Conservation (phyloP, 2,797 vertebrate species). For the Phoxinus dragarum region DNA sequence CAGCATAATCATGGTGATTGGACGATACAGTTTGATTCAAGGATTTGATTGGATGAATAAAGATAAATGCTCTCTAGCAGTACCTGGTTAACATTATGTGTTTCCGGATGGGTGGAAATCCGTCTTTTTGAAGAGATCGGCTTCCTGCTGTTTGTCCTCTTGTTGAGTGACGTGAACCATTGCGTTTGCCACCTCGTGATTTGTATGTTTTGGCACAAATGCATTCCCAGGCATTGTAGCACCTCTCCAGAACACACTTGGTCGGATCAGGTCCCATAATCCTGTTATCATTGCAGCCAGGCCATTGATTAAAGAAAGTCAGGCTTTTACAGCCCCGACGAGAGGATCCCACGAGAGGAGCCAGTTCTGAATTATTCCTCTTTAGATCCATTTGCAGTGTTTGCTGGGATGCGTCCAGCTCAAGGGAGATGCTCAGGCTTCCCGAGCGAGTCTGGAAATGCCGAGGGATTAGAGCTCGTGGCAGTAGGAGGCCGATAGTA, state of each 20-base stretch:
- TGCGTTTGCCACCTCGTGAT: neutral
- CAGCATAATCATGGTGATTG: conserved; percentile 33
- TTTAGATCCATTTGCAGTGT: conserved; percentile 12
- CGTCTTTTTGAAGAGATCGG: neutral
- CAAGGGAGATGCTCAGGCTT: conserved; percentile 25
- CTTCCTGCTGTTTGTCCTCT: conserved; percentile 8
- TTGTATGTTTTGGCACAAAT: neutral
- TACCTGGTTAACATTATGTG: neutral
- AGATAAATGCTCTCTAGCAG: neutral
- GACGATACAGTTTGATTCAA: conserved; percentile 1
- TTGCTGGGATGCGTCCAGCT: conserved; percentile 6
- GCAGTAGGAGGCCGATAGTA: conserved; percentile 45
- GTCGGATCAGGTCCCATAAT: conserved; percentile 6
- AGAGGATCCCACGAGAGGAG: neutral
- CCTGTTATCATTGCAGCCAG: conserved; percentile 19
- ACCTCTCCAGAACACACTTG: neutral
- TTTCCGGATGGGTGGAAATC: neutral
- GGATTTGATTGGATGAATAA: conserved; percentile 47
- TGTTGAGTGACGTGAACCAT: neutral
- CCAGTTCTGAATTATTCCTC: conserved; percentile 8
- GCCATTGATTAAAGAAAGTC: conserved; percentile 23
- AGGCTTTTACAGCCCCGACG: conserved; percentile 12
- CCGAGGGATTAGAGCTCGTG: conserved; percentile 25
- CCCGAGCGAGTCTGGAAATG: conserved; percentile 4
- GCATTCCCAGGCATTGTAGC: neutral